Evolutionary conservation across 37 sponge, comb jelly and placozoan genomes (phyloP).

Genomic region (Tethya wilhelma): DNA sequence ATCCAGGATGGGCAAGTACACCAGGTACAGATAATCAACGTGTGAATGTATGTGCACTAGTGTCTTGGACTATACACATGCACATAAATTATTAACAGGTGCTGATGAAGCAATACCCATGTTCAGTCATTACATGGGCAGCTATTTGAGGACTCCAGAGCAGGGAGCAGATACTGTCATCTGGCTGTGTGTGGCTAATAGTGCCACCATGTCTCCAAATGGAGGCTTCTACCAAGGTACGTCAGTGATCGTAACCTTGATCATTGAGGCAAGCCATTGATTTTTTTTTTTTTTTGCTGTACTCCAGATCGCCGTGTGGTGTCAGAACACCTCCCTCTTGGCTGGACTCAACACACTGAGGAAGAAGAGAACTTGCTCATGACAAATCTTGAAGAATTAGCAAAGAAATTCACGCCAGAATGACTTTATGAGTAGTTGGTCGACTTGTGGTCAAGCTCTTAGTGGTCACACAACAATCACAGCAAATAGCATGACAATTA

Average conservation of each 20-base stretch:
- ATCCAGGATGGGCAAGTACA: constrained; percentile 84
- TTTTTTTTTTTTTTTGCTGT: no score
- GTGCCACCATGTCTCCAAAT: constrained; percentile 31
- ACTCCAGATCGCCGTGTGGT: constrained; percentile 74
- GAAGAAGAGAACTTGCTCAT: constrained; percentile 81
- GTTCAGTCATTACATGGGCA: constrained; percentile 65
- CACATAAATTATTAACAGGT: constrained; percentile 73
- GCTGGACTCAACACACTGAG: constrained; percentile 55
- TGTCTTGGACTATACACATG: no score
- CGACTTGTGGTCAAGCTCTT: no score
- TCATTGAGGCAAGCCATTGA: no score
- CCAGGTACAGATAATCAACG: constrained; percentile 56
- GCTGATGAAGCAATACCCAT: constrained; percentile 77
- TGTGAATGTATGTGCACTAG: no score
- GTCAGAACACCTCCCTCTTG: constrained; percentile 82
- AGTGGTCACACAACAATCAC: no score
- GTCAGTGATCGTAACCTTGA: no score
- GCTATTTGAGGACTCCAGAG: constrained; percentile 73
- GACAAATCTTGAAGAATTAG: constrained; percentile 64
- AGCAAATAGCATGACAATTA: no score
- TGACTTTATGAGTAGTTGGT: no score
- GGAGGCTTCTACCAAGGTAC: constrained; percentile 86
- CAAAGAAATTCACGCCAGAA: not conserved
- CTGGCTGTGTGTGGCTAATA: constrained; percentile 83
- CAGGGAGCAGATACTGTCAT: constrained; percentile 93